Conservation (phyloP, 2,888 invertebrate species). For the Athalia rosae region DNA sequence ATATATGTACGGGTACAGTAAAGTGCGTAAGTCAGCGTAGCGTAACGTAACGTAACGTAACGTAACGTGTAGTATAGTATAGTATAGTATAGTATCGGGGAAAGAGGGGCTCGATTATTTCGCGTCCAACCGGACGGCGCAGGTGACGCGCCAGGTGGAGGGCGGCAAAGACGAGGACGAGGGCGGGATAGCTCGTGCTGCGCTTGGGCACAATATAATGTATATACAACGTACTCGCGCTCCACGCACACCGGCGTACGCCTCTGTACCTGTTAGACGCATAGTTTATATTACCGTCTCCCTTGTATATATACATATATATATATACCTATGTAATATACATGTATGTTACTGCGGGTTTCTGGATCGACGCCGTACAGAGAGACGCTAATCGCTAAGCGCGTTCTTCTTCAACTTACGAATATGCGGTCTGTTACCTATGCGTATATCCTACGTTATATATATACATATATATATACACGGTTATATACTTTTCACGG, state of each 20-base stretch:
- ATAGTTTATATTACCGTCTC: not conserved
- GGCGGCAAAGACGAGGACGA: conserved; percentile 45
- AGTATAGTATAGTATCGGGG: conserved; percentile 15
- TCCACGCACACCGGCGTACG: too few relatives aligned
- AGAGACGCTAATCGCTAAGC: too few relatives aligned
- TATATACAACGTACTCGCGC: too few relatives aligned
- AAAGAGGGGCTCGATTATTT: conserved; percentile 39
- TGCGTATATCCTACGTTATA: too few relatives aligned
- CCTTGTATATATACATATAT: too few relatives aligned
- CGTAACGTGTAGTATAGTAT: conserved; percentile 28
- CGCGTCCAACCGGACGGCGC: conserved; percentile 45
- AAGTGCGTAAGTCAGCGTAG: conserved; percentile 29
- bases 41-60: conserved; percentile 38
- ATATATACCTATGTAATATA: not conserved
- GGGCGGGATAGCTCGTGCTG: conserved; percentile 61
- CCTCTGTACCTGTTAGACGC: conserved; percentile 1
- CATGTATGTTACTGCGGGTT: not conserved
- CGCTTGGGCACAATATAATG: conserved; percentile 46
- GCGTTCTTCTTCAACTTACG: too few relatives aligned
- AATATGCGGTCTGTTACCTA: too few relatives aligned
- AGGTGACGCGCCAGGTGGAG: conserved; percentile 50
- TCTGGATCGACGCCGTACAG: too few relatives aligned
- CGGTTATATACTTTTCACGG: too few relatives aligned
- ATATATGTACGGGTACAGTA: not conserved
- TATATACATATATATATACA: too few relatives aligned